Conservation (phyloP, 2,888 invertebrate species). For the Drosophila recens region DNA sequence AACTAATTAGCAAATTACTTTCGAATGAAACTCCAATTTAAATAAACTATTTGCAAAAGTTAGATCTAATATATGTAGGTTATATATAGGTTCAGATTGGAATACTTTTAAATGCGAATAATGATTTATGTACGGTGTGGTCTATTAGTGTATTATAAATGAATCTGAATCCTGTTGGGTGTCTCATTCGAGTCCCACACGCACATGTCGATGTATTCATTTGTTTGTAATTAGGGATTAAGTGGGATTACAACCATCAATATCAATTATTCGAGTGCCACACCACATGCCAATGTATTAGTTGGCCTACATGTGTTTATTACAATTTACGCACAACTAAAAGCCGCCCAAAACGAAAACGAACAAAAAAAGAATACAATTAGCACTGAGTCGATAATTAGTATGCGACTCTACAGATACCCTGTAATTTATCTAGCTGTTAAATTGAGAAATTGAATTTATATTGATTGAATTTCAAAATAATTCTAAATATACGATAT, state of each 20-base stretch:
- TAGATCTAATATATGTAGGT: neutral
- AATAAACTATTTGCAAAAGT: neutral
- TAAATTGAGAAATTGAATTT: no score
- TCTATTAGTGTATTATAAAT: slow-evolving; percentile 16
- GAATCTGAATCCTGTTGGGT: neutral
- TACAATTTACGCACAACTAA: slow-evolving; percentile 64
- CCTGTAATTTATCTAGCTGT: neutral
- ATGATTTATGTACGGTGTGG: slow-evolving; percentile 48
- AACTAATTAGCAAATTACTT: slow-evolving; percentile 73
- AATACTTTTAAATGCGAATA: slow-evolving; percentile 12
- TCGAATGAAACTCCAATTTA: slow-evolving; percentile 14
- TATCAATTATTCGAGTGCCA: slow-evolving; percentile 74
- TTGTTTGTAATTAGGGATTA: slow-evolving; percentile 81
- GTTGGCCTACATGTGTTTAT: slow-evolving; percentile 63
- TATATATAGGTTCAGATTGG: neutral
- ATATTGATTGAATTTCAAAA: no score
- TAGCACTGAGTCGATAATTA: neutral
- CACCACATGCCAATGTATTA: slow-evolving; percentile 58
- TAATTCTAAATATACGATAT: no score
- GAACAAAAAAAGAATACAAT: slow-evolving; percentile 25
- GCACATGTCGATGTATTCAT: slow-evolving; percentile 67
- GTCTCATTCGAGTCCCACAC: slow-evolving; percentile 2
- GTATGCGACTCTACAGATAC: slow-evolving; percentile 2
- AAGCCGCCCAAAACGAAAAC: slow-evolving; percentile 34
- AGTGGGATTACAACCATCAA: slow-evolving; percentile 79